Base-by-base conservation (phyloP, 2,797 vertebrate genomes). In the Lepidocolaptes lacrymiger region DNA sequence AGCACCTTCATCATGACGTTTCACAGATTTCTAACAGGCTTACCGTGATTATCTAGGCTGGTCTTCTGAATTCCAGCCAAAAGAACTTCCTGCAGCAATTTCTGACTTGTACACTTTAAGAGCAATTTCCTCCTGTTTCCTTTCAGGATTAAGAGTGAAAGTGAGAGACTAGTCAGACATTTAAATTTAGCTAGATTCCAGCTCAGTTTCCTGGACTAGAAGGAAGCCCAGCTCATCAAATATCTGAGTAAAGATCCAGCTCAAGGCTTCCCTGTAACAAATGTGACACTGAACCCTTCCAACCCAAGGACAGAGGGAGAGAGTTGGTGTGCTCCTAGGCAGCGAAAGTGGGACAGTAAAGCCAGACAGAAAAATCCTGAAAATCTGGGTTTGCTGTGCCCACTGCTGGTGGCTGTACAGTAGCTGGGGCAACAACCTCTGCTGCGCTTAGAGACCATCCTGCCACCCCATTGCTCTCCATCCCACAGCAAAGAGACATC, bases 121-220 rank as follows among this genome's bases (percentile, higher is more conserved):
- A 85, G 49, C 49, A 82, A 91, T 88, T 95, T 94, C 83, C 69
- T 88, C n/a, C 81, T 64, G 22, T 58, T 94, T 84, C 37, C 21
- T 88, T 95, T 87, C 84, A 96, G 74, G 61, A 91, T 77, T 86
- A 80, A 74, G 37, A 75, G 54, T 67, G 58, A 90, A 94, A 95
- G 51, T 63, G 69, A 91, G 46, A 71, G 12, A 49, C 62, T 68
- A 67, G 63, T 73, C 55, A 90, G 59, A 85, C 8, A 56, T 90
- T 72, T 71, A 48, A 76, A 23, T 90, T 90, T 93, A 86, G 78
- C 71, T 59, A 71, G 26, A 88, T 91, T 75, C 66, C 66, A 75
- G 41, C 52, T 68, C 75, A 80, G n/a, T 51, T 85, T 64, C 72
- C 85, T 43, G n/a, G 56, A 74, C 34, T 44, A 64, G 72, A 83